Evolutionary conservation across 2,888 invertebrate species (phyloP).

Genomic region (Nomada lathburiana): DNA sequence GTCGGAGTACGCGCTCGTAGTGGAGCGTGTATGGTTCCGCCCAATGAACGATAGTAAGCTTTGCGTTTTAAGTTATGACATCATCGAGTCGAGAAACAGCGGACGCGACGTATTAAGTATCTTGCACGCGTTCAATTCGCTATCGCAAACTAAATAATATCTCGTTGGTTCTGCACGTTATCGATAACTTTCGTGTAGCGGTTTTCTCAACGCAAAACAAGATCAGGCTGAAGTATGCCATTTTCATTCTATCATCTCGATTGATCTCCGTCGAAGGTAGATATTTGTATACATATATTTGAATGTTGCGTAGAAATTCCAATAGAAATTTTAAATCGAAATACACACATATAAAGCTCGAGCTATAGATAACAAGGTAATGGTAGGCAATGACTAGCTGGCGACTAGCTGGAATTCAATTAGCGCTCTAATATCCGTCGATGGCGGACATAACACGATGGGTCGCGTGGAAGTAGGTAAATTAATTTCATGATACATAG

Average conservation of each 20-base stretch:
- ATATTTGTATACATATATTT: too few relatives aligned
- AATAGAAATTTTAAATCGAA: too few relatives aligned
- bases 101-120: constrained; percentile 64
- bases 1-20: background rate
- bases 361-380: background rate
- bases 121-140: constrained; percentile 32
- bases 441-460: background rate
- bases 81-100: constrained; percentile 76
- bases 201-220: too few relatives aligned
- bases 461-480: too few relatives aligned
- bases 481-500: too few relatives aligned
- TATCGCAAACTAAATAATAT: constrained; percentile 16
- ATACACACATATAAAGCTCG: too few relatives aligned
- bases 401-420: constrained; percentile 16
- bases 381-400: background rate
- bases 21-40: constrained; percentile 42
- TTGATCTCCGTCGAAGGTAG: too few relatives aligned
- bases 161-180: constrained; percentile 32
- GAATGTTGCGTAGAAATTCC: too few relatives aligned
- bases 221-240: too few relatives aligned
- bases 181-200: background rate
- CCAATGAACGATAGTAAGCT: constrained; percentile 66
- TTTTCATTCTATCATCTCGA: too few relatives aligned
- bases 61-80: constrained; percentile 82
- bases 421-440: constrained; percentile 4